Conservation (phyloP, 2,888 invertebrate genomes). For the Silvanus unidentatus region DNA sequence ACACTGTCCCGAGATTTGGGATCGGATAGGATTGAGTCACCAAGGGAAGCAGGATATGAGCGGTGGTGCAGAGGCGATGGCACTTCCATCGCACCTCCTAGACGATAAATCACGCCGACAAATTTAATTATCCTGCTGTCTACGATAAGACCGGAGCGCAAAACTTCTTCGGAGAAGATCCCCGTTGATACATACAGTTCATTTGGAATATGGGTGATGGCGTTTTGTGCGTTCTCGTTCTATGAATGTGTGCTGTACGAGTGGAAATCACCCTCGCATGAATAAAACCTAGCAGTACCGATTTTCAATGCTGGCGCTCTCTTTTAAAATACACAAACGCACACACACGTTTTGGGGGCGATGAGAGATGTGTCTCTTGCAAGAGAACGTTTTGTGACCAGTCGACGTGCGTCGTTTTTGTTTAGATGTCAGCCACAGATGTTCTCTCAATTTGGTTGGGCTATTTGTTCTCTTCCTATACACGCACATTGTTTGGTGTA, state of each 20-base stretch:
- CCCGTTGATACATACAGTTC: too few relatives aligned
- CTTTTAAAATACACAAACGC: constrained; percentile 16
- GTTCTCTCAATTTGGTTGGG: constrained; percentile 46
- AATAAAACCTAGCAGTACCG: constrained; percentile 6
- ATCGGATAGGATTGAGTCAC: constrained; percentile 38
- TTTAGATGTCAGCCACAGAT: constrained; percentile 52
- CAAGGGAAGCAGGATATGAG: constrained; percentile 41
- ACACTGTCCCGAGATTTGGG: constrained; percentile 38
- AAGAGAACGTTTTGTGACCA: constrained; percentile 45
- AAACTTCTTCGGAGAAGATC: too few relatives aligned
- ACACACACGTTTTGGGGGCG: constrained; percentile 28
- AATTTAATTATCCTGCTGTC: constrained; percentile 56
- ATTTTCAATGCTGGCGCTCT: constrained; percentile 13
- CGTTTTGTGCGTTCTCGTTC: too few relatives aligned
- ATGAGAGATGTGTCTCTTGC: constrained; percentile 30
- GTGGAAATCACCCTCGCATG: constrained; percentile 19
- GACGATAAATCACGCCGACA: constrained; percentile 53
- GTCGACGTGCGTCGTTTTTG: constrained; percentile 41
- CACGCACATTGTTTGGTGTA: constrained; percentile 3
- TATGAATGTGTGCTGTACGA: too few relatives aligned
- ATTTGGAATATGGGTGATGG: constrained; percentile 9
- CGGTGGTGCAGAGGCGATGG: constrained; percentile 31
- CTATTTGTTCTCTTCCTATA: constrained; percentile 39
- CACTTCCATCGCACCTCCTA: constrained; percentile 25
- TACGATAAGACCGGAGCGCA: constrained; percentile 46